Conservation (phyloP, 2,113 vertebrate genomes). For the Vireo altiloquus region DNA sequence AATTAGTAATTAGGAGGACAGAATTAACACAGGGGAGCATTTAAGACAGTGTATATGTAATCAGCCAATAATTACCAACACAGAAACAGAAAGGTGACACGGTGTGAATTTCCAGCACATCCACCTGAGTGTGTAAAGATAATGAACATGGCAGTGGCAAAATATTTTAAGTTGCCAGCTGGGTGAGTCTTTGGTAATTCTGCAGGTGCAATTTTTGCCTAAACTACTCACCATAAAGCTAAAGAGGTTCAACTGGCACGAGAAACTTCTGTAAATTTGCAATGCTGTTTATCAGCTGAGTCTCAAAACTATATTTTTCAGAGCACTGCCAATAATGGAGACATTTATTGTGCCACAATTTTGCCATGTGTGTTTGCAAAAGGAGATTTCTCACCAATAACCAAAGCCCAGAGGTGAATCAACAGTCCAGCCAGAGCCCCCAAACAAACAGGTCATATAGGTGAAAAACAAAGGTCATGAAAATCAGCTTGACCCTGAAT, state of each 20-base stretch:
- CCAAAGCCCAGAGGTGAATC: background rate
- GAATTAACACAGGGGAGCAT: conserved; percentile 4
- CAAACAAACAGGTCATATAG: background rate
- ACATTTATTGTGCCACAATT: background rate
- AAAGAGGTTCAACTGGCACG: background rate
- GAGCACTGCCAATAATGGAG: background rate
- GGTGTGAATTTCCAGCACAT: background rate
- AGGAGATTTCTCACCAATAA: background rate
- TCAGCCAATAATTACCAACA: conserved; percentile 26
- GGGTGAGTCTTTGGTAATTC: background rate
- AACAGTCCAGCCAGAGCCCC: background rate
- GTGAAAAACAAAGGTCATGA: background rate
- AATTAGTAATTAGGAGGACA: conserved; percentile 34
- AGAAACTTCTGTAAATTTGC: background rate
- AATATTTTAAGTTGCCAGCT: background rate
- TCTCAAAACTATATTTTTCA: background rate
- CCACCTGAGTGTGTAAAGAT: background rate
- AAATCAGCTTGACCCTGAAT: background rate
- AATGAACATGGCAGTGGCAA: background rate
- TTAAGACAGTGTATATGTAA: conserved; percentile 2
- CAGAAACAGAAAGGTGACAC: background rate
- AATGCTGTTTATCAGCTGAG: background rate
- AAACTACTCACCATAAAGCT: background rate
- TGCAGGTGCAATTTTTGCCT: background rate
- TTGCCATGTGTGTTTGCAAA: background rate